These are phyloP conservation scores for Abrostola triplasia DNA, from an alignment of 2,888 invertebrate genomes.

Conservation along the genomic window DNA sequence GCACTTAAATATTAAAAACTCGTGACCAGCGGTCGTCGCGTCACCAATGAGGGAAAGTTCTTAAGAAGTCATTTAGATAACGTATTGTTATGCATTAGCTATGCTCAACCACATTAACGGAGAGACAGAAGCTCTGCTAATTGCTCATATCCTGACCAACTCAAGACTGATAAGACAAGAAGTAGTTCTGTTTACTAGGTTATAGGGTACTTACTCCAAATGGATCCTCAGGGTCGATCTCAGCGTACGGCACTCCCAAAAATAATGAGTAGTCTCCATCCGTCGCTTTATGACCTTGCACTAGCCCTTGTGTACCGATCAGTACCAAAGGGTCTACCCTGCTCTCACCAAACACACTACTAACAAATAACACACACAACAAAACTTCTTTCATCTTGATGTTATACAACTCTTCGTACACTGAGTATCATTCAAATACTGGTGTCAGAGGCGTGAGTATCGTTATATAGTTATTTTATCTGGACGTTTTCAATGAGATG, in stretches of 20 bases:
- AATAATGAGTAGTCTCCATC: slow-evolving; percentile 80
- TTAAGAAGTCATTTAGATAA: no score
- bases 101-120: no score
- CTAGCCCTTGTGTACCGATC: slow-evolving; percentile 74
- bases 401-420: slow-evolving; percentile 16
- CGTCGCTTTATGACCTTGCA: slow-evolving; percentile 74
- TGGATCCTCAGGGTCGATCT: slow-evolving; percentile 75
- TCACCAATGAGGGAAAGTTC: no score
- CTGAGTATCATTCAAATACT: slow-evolving; percentile 45
- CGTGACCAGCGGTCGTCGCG: no score
- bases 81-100: no score
- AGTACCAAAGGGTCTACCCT: slow-evolving; percentile 81
- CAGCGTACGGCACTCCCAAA: slow-evolving; percentile 81
- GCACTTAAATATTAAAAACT: no score
- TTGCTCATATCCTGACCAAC: no score
- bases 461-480: slow-evolving; percentile 67
- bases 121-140: no score
- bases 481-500: slow-evolving; percentile 64
- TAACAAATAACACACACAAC: slow-evolving; percentile 49
- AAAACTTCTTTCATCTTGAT: slow-evolving; percentile 55
- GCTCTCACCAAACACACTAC: slow-evolving; percentile 56
- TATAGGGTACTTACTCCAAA: slow-evolving; percentile 78
- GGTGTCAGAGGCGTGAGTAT: slow-evolving; percentile 24
- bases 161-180: no score
- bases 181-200: no score